phyloP scores from a whole-genome alignment of 2,888 invertebrate species.

The Phorcus lineatus region DNA sequence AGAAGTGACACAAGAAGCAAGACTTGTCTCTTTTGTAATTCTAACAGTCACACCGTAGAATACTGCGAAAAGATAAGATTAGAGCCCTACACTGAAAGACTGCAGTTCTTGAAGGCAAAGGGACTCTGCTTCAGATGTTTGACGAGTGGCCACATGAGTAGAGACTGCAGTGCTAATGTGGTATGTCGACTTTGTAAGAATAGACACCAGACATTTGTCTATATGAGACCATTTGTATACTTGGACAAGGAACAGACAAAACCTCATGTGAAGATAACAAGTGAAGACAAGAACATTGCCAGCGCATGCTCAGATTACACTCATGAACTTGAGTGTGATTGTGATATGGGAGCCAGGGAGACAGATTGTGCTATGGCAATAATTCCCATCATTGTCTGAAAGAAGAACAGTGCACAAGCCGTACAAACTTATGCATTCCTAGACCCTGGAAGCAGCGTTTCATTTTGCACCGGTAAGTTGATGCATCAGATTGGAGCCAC shows the following conservation, averaged over 20 bases:
- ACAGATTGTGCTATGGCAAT: slow-evolving; percentile 30
- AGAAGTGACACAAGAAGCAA: no score
- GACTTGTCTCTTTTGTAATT: no score
- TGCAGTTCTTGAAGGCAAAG: background rate
- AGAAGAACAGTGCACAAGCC: background rate
- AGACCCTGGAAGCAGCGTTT: slow-evolving; percentile 28
- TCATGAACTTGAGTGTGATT: background rate
- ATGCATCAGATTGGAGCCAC: background rate
- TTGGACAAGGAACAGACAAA: no score
- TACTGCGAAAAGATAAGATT: no score
- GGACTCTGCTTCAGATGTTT: slow-evolving; percentile 28
- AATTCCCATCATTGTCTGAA: slow-evolving; percentile 22
- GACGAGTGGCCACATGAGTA: background rate
- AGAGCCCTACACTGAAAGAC: background rate
- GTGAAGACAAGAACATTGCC: no score
- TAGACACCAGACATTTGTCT: slow-evolving; percentile 21
- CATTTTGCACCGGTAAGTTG: slow-evolving; percentile 28
- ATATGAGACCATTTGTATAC: background rate
- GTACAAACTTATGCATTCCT: slow-evolving; percentile 27
- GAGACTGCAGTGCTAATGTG: background rate
- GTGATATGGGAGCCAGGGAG: slow-evolving; percentile 11
- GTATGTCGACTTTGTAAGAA: slow-evolving; percentile 18
- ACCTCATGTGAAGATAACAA: no score
- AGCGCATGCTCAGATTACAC: no score
- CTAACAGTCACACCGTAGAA: no score